Evolutionary conservation across 2,888 invertebrate genomes (phyloP), one percentile per base, ranked within the genome.

Genomic region (Smittia aterrima): DNA sequence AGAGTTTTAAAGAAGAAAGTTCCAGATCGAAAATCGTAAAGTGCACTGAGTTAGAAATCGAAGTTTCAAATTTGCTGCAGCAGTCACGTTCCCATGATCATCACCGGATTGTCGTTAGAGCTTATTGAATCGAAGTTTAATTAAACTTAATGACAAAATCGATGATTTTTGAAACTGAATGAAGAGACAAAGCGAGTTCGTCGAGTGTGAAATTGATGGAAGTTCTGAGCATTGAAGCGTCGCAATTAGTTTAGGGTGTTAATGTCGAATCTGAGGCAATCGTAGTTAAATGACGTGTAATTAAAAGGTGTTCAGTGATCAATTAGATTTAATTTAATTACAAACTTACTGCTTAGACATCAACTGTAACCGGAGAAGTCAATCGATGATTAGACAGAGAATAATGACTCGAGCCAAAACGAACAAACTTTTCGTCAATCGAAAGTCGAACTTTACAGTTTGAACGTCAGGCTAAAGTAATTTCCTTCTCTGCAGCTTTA

Each of bases 331-430:
- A 67, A 41, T 47, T 66, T 18, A 38, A 38, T 64, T 24, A 18
- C 41, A 3, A 66, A 13, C 67, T 1, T 22, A 18, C 41, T 27
- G n/a, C 18, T 6, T 22, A 2, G 11, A 3, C 13, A n/a, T 66
- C n/a, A 1, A 32, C 18, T 27, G 27, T 16, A 66, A 27, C 4
- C 13, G 13, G 18, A 62, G 13, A 24, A 4, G 25, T 1, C 11
- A 67, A 24, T 70, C 27, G 70, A 70, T 70, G 70, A 70, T 18
- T 70, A 16, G 7, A 32, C 70, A 70, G 54, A 54, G 54, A 53
- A 70, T 70, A 70, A 70, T 70, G 70, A 70, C 70, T 70, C 70
- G 70, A 70, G 70, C 70, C 70, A 70, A 70, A 70, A 70, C 70
- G 70, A 70, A 70, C 70, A 70, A 70, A 70, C 54, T 47, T 53